These are phyloP conservation scores for Hypena proboscidalis DNA, from an alignment of 2,888 invertebrate species.

Conservation along the genomic window DNA sequence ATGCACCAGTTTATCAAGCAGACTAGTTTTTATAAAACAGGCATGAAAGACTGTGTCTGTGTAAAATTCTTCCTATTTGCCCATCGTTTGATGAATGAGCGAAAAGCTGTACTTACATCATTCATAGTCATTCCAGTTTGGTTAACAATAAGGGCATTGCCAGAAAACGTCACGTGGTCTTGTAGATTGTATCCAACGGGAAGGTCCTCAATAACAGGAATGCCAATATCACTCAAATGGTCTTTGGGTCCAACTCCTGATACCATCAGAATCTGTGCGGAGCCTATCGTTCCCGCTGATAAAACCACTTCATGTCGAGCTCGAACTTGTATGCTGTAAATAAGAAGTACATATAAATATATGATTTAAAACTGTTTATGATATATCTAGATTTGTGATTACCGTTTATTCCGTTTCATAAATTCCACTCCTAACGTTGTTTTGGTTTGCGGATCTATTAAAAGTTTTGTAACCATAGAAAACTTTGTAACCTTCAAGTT, in stretches of 20 bases:
- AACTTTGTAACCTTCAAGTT: slow-evolving; percentile 90
- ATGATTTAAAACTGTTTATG: not conserved
- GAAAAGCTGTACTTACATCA: slow-evolving; percentile 74
- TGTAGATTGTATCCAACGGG: slow-evolving; percentile 93
- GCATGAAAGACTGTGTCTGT: no score
- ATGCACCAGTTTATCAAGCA: no score
- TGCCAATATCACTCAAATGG: slow-evolving; percentile 85
- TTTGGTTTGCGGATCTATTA: slow-evolving; percentile 87
- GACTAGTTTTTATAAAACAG: no score
- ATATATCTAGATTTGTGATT: slow-evolving; percentile 17
- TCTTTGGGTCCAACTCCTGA: slow-evolving; percentile 91
- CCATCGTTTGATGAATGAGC: slow-evolving; percentile 56
- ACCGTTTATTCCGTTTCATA: slow-evolving; percentile 84
- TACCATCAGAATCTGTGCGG: slow-evolving; percentile 94
- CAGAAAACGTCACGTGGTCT: slow-evolving; percentile 91
- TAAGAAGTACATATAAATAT: not conserved
- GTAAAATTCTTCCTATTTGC: no score
- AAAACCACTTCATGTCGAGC: slow-evolving; percentile 92
- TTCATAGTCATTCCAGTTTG: slow-evolving; percentile 87
- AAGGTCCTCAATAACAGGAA: slow-evolving; percentile 87
- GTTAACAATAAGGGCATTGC: slow-evolving; percentile 90
- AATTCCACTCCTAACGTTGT: slow-evolving; percentile 89
- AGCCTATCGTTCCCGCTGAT: slow-evolving; percentile 92
- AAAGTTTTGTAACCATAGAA: slow-evolving; percentile 88
- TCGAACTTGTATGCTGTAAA: slow-evolving; percentile 61